Evolutionary conservation across 2,888 invertebrate species (phyloP), one percentile per base, ranked within the genome.

Genomic region (Lissonota sp.): DNA sequence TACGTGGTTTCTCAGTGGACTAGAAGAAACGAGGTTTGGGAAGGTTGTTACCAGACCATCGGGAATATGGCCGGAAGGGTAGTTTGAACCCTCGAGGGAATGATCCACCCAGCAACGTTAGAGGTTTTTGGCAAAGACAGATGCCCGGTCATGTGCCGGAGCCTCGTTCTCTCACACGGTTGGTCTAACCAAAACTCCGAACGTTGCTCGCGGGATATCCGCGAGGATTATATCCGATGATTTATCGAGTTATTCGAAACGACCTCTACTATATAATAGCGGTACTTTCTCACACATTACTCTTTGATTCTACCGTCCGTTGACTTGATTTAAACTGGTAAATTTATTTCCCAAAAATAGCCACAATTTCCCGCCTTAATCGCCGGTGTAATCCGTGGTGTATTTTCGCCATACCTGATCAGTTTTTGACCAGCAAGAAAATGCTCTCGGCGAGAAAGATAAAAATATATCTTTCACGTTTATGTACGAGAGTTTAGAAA

Each of bases 171-270:
- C 46, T 46, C 63, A 26, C 26, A 14, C 46, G 64, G 40, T 16
- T 55, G 51, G 55, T 44, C 60, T 40, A 67, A 67, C 80, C 12
- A 66, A 69, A 80, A 77, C 72, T 73, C 67, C 40, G 39, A 46
- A 44, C 63, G 49, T 49, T 60, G 39, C 26, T 58, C 10, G 53
- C 53, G 26, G 46, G 46, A 80, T 55, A 58, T 57, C 67, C 63
- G 55, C 69, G 55, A 77, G 80, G 80, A 80, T 80, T 80, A 80
- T 3, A n/a, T 57, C 42, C 12, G 58, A 80, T 80, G 76, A 80
- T 80, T 80, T 73, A 80, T 80, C 67, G 72, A 76, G 67, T 80
- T 80, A 80, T 80, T 76, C 49, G 26, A 69, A 80, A 77, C 77
- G 66, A 49, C 63, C 16, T 39, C 39, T 14, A 57, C 71, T 62